Base-by-base conservation (phyloP, 1,140 invertebrate species). In the Bombus confusus region DNA sequence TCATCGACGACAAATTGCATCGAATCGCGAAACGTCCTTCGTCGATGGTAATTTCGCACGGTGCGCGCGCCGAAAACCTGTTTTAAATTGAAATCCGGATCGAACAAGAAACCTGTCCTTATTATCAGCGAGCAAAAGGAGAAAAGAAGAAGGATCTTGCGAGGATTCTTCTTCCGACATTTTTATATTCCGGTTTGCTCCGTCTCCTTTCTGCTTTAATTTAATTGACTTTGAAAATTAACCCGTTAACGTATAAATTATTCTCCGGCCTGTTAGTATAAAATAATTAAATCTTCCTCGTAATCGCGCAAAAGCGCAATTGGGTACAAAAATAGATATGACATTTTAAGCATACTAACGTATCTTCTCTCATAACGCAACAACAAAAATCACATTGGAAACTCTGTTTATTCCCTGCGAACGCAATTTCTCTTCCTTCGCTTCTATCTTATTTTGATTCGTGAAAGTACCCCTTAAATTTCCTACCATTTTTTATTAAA, bases 21-120 rank as follows among this genome's bases (percentile, higher is more conserved):
- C 78, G 77, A 31, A 34, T 37, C 43, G 73, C 41, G 34, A 34
- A 34, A 52, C 64, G 66, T 74, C 39, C 34, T 64, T 64, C 59
- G 52, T 18, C 52, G 76, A 71, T 72, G 76, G 76, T 72, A 79
- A 84, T 84, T 79, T 84, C 52, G 41, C 47, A 39, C 47, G 43
- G 43, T 57, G 59, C 62, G 76, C 57, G 64, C 41, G 37, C 62
- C 64, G 28, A 57, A 59, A 85, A 85, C 83, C 83, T 47, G 77
- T 85, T 85, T 85, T 72, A 59, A 85, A 85, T 80, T 80, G 76
- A 80, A 78, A 79, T 47, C n/a, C 39, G 75, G n/a, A 68, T 57
- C 66, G 39, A 62, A 28, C 47, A 34, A 79, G 75, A 59, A 78
- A 84, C 76, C 66, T 71, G 76, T 71, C 47, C 66, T 34, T 78